Percentiles rank a stretch among this genome's conserved stretches.
Evolutionary conservation across 2,113 vertebrate genomes (phyloP).

Genomic region (Sinocyclocheilus maitianheensis): DNA sequence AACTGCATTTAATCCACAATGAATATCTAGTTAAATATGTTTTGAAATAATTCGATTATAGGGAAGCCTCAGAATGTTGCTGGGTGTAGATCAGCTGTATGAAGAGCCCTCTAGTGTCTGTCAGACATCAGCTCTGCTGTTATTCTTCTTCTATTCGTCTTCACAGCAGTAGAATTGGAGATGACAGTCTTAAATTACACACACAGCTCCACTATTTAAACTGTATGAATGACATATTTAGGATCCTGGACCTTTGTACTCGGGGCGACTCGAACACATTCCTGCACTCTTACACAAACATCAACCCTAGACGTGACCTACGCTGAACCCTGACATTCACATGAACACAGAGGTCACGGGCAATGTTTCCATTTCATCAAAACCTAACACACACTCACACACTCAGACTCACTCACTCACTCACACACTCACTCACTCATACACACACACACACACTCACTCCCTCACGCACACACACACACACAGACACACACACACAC

Average conservation of each 20-base stretch:
- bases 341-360: constrained; percentile 61
- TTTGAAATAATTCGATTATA: neutral
- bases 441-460: no score
- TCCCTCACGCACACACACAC: no score
- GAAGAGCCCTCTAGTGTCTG: constrained; percentile 15
- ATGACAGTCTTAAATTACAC: constrained; percentile 63
- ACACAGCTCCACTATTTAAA: constrained; percentile 35
- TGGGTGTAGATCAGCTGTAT: neutral
- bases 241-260: constrained; percentile 58
- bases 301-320: constrained; percentile 50
- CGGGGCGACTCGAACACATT: constrained; percentile 61
- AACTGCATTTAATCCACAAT: no score
- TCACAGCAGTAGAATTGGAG: constrained; percentile 54
- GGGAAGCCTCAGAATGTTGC: neutral
- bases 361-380: constrained; percentile 56
- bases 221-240: constrained; percentile 66
- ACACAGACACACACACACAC: no score
- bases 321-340: constrained; percentile 62
- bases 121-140: constrained; percentile 1
- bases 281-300: constrained; percentile 59
- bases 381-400: neutral
- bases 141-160: constrained; percentile 46
- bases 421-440: no score
- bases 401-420: no score
- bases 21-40: neutral